These are phyloP conservation scores for Eulacestoma nigropectus DNA, from an alignment of 2,113 vertebrate genomes.

Conservation along the genomic window DNA sequence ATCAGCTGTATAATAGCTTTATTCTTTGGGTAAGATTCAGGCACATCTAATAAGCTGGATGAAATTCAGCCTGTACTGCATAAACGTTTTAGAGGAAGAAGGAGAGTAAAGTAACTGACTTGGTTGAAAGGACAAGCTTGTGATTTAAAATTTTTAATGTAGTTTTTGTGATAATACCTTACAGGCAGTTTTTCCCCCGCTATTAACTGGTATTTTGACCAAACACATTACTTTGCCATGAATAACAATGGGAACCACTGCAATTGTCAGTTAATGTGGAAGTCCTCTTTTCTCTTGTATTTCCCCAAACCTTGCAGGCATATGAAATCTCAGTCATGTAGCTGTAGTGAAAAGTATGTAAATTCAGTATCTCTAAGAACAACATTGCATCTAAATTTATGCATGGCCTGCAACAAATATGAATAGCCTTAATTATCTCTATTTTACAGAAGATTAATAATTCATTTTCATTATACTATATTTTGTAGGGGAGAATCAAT, in stretches of 20 bases:
- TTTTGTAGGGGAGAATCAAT: constrained; percentile 84
- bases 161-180: background rate
- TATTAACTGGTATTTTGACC: background rate
- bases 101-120: background rate
- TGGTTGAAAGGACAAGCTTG: background rate
- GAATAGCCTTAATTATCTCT: constrained; percentile 62
- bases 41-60: background rate
- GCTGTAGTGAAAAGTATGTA: background rate
- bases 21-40: background rate
- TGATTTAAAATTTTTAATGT: background rate
- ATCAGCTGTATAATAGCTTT: background rate
- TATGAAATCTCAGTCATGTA: background rate
- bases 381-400: background rate
- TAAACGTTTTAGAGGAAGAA: background rate
- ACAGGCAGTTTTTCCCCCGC: background rate
- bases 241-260: background rate
- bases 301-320: background rate
- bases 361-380: background rate
- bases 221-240: background rate
- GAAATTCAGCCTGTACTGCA: background rate
- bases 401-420: constrained; percentile 40
- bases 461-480: constrained; percentile 75
- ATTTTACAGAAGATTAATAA: constrained; percentile 66
- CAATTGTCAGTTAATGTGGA: background rate
- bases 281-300: background rate